These are phyloP conservation scores for Amphiprion ocellaris DNA, from an alignment of 2,113 vertebrate species.

Conservation along the genomic window DNA sequence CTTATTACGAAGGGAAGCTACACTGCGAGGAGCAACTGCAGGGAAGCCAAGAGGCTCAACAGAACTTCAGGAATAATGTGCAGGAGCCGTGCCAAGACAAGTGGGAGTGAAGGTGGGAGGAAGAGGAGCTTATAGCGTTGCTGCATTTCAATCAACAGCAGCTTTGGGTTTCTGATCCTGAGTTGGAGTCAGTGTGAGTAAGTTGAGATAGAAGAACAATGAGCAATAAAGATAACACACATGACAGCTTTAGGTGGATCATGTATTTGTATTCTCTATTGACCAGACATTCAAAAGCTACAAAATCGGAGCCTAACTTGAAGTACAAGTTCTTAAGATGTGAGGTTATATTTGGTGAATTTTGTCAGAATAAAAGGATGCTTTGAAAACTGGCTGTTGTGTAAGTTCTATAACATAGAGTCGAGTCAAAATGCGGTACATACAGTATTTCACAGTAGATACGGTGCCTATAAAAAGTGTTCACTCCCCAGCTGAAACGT, in stretches of 20 bases:
- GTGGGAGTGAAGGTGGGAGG: conserved; percentile 61
- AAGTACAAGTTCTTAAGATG: neutral
- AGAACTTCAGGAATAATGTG: conserved; percentile 22
- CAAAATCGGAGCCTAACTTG: neutral
- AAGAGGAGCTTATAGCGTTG: conserved; percentile 58
- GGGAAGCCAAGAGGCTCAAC: conserved; percentile 10
- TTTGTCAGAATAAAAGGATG: neutral
- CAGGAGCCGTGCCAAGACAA: conserved; percentile 41
- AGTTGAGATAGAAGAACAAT: conserved; percentile 15
- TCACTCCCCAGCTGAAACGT: no score
- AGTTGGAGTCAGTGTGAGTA: conserved; percentile 38
- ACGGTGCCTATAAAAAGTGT: no score
- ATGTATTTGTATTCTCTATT: conserved; percentile 14
- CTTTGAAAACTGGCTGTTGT: no score
- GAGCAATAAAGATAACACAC: conserved; percentile 18
- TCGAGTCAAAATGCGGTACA: no score
- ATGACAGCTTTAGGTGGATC: conserved; percentile 18
- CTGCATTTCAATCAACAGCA: conserved; percentile 55
- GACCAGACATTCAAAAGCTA: neutral
- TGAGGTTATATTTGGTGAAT: neutral
- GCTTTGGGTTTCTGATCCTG: conserved; percentile 57
- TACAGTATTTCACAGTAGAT: no score
- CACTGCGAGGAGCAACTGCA: conserved; percentile 5
- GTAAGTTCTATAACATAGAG: no score
- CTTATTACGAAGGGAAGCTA: conserved; percentile 46